phyloP scores from a whole-genome alignment of 2,797 vertebrate species.

The Mormyrus proboscirostris region DNA sequence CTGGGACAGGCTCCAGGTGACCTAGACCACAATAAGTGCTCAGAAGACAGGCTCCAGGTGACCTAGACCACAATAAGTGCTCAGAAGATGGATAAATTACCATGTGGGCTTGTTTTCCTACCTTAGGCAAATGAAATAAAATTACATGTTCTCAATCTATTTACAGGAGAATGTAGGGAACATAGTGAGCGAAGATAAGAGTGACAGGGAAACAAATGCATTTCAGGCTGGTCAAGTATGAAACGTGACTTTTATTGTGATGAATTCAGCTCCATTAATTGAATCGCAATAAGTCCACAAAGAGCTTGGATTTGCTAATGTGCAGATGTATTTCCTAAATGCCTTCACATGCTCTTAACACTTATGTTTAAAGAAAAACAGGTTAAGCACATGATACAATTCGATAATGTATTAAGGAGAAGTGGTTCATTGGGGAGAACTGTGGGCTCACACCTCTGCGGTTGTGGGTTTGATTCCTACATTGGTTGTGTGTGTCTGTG shows the following conservation, averaged over 20 bases:
- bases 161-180: not conserved
- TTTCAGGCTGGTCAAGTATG: not conserved
- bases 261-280: not conserved
- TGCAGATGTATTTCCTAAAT: not conserved
- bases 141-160: not conserved
- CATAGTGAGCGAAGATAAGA: not conserved
- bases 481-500: not conserved
- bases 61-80: not conserved
- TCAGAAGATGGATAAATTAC: not conserved
- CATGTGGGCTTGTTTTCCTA: not conserved
- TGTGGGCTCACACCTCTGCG: not conserved
- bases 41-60: not conserved
- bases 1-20: not conserved
- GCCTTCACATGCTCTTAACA: not conserved
- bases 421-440: not conserved
- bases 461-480: not conserved
- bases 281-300: not conserved
- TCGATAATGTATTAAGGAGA: not conserved
- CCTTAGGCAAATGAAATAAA: not conserved
- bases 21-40: not conserved
- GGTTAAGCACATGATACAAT: not conserved
- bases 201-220: not conserved
- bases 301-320: not conserved
- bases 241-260: not conserved
- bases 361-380: not conserved